A percentile compares a stretch with the other conserved stretches of the same genome.
Conservation (phyloP, 2,888 invertebrate species). For the Eurois occulta region DNA sequence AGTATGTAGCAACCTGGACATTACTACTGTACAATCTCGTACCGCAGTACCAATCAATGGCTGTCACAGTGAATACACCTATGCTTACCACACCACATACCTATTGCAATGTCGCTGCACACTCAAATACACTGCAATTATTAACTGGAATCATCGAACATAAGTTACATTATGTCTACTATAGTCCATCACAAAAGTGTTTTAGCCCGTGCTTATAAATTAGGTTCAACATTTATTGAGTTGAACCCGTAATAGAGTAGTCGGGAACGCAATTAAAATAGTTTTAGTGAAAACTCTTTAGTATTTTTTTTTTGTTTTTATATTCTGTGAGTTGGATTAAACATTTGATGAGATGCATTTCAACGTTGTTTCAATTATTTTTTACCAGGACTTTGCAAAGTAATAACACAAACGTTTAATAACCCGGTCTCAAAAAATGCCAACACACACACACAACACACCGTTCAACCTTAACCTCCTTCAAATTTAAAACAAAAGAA, state of each 20-base stretch:
- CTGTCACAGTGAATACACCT: not conserved
- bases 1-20: too few species aligned
- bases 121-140: constrained; percentile 48
- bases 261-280: not conserved
- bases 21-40: not conserved
- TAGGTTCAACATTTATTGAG: constrained; percentile 17
- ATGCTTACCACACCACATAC: constrained; percentile 23
- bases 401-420: not conserved
- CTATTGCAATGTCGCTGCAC: constrained; percentile 32
- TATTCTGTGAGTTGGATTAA: not conserved
- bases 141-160: constrained; percentile 10
- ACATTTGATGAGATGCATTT: not conserved
- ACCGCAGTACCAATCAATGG: not conserved
- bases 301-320: too few species aligned
- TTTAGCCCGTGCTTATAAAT: constrained; percentile 16
- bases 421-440: constrained; percentile 10
- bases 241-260: not conserved
- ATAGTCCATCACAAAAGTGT: constrained; percentile 17
- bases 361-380: not conserved
- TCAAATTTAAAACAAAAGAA: constrained; percentile 34
- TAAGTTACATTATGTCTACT: constrained; percentile 48
- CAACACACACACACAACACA: not conserved
- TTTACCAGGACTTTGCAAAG: not conserved
- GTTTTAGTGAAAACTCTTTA: not conserved
- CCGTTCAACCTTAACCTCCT: constrained; percentile 41